These are phyloP conservation scores for Picus viridis DNA, from an alignment of 2,797 vertebrate genomes.

Conservation along the genomic window DNA sequence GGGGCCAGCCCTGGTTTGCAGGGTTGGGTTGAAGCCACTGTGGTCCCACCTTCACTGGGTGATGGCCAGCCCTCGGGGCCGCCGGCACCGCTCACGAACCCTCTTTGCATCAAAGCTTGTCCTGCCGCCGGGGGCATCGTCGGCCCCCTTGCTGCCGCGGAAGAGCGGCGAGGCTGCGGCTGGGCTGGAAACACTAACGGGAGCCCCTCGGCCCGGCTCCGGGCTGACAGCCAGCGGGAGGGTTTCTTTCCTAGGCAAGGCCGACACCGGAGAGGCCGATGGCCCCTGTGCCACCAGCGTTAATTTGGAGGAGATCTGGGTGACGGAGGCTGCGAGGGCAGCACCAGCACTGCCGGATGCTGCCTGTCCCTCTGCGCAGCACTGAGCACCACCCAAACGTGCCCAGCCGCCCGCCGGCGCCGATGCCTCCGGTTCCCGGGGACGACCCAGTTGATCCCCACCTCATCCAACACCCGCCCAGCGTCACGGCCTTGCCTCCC, in stretches of 20 bases:
- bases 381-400: not conserved
- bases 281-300: too few relatives aligned
- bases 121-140: not conserved
- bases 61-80: not conserved
- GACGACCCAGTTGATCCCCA: not conserved
- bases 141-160: not conserved
- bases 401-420: accelerated
- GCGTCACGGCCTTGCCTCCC: not conserved
- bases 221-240: not conserved
- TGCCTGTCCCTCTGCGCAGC: not conserved
- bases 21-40: not conserved
- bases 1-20: not conserved
- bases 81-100: not conserved
- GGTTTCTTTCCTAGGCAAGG: not conserved
- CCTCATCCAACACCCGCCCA: not conserved
- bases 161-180: not conserved
- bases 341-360: not conserved
- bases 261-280: not conserved
- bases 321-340: not conserved
- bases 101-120: not conserved
- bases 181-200: not conserved
- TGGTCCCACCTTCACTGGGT: not conserved
- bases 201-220: not conserved
- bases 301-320: not conserved
- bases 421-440: not conserved